Base-by-base conservation (phyloP, 2,797 vertebrate genomes). In the Diplodus sargus region DNA sequence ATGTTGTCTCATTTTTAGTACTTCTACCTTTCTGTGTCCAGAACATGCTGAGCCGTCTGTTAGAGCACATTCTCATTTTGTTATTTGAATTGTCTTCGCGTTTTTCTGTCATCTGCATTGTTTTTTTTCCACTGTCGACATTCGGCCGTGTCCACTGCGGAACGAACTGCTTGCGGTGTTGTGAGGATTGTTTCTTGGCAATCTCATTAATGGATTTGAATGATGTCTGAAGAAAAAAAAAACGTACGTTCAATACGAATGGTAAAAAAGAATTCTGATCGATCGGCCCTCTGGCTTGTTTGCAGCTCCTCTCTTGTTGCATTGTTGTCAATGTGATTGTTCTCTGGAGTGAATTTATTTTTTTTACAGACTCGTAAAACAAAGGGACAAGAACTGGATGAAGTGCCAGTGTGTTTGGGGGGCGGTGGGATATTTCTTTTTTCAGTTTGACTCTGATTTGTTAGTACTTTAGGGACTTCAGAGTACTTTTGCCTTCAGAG, bases 321-420 rank as follows among this genome's bases (percentile, higher is more conserved):
- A 68, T 79, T 72, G 56, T 86, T 68, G 69, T 90, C 77, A 42
- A 76, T 87, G 69, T 78, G 59, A 89, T 82, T 47, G 54, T 86
- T 86, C 79, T 88, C 72, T 84, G 76, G 81, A 87, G 78, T 82
- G 43, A 64, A 7, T 68, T 86, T 56, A 16, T 80, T 84, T 70
- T 90, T 93, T 85, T 81, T 85, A 94, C 87, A 88, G 81, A 89
- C 79, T 92, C 92, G 89, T 93, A 87, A 87, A 95, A 93, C 95
- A 96, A 97, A 96, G 94, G 95, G 96, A 97, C 95, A 93, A 94
- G 95, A 96, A 96, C 95, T 93, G 89, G 85, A 96, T 95, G 90
- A 61, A 72, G 34, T 78, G 73, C 85, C 83, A 81, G 82, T 76
- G 82, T 51, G 52, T 76, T 90, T 83, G 77, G 18, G 23, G 60